Percentiles rank a stretch among this genome's conserved stretches.
These are phyloP conservation scores for Nomia melanderi DNA, from an alignment of 1,140 invertebrate genomes.

Conservation along the genomic window DNA sequence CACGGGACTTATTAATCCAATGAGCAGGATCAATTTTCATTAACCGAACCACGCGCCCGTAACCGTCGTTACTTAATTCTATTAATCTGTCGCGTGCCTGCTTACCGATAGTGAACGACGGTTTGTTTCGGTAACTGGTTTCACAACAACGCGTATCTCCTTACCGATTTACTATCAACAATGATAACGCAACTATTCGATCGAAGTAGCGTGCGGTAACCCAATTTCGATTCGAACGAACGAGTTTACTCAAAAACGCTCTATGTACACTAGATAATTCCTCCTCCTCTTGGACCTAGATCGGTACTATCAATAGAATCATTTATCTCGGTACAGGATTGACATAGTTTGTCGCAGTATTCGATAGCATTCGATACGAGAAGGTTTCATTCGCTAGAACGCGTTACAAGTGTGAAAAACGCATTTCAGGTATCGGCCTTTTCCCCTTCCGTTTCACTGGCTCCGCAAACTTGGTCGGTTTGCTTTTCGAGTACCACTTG, in stretches of 20 bases:
- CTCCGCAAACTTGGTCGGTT: not conserved
- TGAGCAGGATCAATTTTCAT: not conserved
- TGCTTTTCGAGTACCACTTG: conserved; percentile 19
- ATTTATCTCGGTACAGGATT: no score
- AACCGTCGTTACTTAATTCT: not conserved
- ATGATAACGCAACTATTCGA: not conserved
- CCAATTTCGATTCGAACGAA: not conserved
- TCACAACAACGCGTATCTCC: not conserved
- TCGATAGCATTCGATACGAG: no score
- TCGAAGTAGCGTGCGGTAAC: not conserved
- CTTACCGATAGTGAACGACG: not conserved
- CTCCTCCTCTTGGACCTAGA: no score
- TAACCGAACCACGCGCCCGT: not conserved
- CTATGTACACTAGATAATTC: no score
- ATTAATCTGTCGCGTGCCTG: not conserved
- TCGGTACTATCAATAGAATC: no score
- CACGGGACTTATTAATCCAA: not conserved
- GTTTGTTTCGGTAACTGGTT: not conserved
- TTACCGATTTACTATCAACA: not conserved
- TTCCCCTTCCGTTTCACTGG: not conserved
- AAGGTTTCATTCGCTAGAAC: no score
- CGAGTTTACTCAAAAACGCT: no score
- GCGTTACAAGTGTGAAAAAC: conserved; percentile 21
- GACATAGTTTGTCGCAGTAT: no score
- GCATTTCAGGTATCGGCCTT: not conserved